Conservation (phyloP, 64 coral and sea anemone genomes). For the Cladopsammia gracilis region DNA sequence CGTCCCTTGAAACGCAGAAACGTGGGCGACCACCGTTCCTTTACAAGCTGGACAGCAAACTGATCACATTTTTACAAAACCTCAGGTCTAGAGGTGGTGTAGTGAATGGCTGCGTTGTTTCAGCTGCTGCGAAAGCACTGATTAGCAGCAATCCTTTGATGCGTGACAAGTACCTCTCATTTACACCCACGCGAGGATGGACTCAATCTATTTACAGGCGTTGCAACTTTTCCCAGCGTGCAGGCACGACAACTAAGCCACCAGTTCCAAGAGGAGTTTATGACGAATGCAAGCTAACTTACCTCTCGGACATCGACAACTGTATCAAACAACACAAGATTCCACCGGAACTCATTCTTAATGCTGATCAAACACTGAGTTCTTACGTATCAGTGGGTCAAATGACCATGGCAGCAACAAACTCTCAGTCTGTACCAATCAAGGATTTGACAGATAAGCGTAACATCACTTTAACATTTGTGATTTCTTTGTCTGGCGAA, state of each 20-base stretch:
- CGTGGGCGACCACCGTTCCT: constrained; percentile 50
- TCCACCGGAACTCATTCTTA: constrained; percentile 34
- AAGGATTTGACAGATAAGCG: constrained; percentile 56
- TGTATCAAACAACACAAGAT: constrained; percentile 29
- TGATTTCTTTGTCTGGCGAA: constrained; percentile 57
- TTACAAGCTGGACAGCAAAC: constrained; percentile 61
- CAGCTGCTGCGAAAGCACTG: constrained; percentile 48
- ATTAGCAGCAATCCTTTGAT: constrained; percentile 46
- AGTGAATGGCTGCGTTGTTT: constrained; percentile 44
- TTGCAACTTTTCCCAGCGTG: constrained; percentile 56
- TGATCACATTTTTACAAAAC: constrained; percentile 36
- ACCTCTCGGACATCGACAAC: constrained; percentile 23
- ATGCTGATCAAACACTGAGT: constrained; percentile 5
- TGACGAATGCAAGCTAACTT: constrained; percentile 59
- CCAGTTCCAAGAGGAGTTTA: constrained; percentile 59
- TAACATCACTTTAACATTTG: constrained; percentile 62
- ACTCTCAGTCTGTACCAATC: constrained; percentile 63
- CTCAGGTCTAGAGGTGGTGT: constrained; percentile 53
- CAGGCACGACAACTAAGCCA: constrained; percentile 43
- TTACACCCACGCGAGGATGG: constrained; percentile 29
- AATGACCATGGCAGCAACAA: constrained; percentile 41
- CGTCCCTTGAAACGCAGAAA: constrained; percentile 36
- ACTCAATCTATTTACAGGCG: constrained; percentile 15
- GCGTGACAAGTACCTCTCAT: constrained; percentile 38
- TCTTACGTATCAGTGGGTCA: constrained; percentile 39